These are phyloP conservation scores for Anthrax anthrax DNA, from an alignment of 2,888 invertebrate species.

Conservation along the genomic window DNA sequence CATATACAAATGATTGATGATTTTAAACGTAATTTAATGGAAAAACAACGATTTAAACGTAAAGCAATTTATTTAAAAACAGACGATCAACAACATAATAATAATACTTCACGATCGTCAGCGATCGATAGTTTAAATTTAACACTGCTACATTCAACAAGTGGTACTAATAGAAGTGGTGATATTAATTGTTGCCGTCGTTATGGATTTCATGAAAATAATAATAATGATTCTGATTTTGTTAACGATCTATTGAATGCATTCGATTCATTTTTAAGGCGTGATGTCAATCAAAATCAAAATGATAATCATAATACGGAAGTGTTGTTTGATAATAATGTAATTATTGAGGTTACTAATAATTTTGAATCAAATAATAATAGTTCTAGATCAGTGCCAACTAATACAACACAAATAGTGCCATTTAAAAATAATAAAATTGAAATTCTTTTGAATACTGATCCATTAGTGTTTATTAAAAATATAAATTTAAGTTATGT, in stretches of 20 bases:
- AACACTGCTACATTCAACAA: constrained; percentile 1
- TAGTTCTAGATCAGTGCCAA: too few relatives aligned
- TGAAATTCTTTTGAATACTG: neutral
- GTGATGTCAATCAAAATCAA: constrained; percentile 9
- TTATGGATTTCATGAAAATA: constrained; percentile 23
- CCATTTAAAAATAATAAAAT: neutral
- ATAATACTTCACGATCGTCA: neutral
- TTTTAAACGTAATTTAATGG: constrained; percentile 26
- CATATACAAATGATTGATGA: constrained; percentile 20
- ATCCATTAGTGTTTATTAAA: neutral
- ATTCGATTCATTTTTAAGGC: constrained; percentile 16
- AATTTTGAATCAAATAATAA: neutral
- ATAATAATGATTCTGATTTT: constrained; percentile 20
- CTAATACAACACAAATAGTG: neutral
- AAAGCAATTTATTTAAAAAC: constrained; percentile 20
- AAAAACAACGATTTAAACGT: constrained; percentile 18
- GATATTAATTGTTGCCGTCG: constrained; percentile 10
- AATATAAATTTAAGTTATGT: constrained; percentile 13
- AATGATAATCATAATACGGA: constrained; percentile 1
- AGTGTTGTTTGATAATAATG: neutral
- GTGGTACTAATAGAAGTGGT: neutral
- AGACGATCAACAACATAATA: constrained; percentile 8
- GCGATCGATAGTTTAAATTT: neutral
- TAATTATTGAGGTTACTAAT: neutral
- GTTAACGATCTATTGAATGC: constrained; percentile 25